Percentiles rank a stretch among this genome's conserved stretches.
Conservation (phyloP, 2,888 invertebrate species). For the Conus canariensis region DNA sequence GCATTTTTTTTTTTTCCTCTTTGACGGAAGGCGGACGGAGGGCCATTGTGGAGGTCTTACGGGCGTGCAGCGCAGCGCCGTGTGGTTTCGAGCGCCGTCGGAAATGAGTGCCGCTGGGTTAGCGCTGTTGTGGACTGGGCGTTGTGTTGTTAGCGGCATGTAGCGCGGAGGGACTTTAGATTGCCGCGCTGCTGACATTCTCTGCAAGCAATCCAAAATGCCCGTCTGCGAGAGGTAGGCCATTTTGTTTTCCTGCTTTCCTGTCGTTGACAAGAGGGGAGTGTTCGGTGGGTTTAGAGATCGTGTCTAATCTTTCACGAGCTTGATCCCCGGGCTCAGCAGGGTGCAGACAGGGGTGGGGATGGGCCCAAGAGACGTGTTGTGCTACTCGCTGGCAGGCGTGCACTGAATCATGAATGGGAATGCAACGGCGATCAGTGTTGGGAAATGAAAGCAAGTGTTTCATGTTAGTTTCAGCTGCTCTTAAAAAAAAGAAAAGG, state of each 20-base stretch:
- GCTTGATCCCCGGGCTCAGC: neutral
- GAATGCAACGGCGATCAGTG: too few species aligned
- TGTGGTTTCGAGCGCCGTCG: conserved; percentile 43
- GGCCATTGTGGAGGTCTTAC: conserved; percentile 36
- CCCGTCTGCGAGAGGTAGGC: conserved; percentile 43
- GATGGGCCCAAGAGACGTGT: neutral
- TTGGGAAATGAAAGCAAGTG: too few species aligned
- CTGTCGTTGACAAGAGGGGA: conserved; percentile 18
- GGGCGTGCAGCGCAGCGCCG: conserved; percentile 43
- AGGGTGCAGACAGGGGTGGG: conserved; percentile 6
- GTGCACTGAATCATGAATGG: too few species aligned
- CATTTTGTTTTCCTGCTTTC: conserved; percentile 42
- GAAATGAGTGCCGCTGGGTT: conserved; percentile 43
- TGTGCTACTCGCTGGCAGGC: too few species aligned
- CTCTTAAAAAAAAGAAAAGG: too few species aligned
- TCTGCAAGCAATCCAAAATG: conserved; percentile 41
- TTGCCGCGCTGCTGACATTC: conserved; percentile 39
- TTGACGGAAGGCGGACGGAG: conserved; percentile 43
- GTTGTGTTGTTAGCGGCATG: conserved; percentile 43
- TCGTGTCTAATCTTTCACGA: conserved; percentile 24
- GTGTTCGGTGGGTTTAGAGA: conserved; percentile 5
- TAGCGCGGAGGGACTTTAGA: conserved; percentile 41
- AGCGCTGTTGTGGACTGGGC: conserved; percentile 41
- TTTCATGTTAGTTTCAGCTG: too few species aligned
- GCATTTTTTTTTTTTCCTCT: conserved; percentile 1